These are phyloP conservation scores for Scaptodrosophila lebanonensis DNA, from an alignment of 1,140 invertebrate genomes.

Conservation along the genomic window DNA sequence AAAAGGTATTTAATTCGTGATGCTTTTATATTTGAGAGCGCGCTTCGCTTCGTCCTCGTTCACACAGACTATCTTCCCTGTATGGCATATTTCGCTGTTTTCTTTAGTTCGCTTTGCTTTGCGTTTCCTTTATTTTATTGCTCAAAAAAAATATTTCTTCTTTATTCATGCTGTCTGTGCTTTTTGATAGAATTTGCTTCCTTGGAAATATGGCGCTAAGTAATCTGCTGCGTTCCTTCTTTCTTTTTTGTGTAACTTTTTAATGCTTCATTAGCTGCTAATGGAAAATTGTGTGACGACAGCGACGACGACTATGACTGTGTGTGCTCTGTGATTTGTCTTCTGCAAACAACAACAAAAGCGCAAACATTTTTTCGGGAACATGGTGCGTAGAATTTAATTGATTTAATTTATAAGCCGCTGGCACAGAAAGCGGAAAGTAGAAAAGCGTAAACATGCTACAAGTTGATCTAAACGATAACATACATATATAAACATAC, in stretches of 20 bases:
- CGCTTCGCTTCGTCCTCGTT: slow-evolving; percentile 24
- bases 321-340: slow-evolving; percentile 19
- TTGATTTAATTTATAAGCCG: too few relatives aligned
- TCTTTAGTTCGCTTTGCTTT: slow-evolving; percentile 24
- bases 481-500: too few relatives aligned
- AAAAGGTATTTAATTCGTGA: slow-evolving; percentile 74
- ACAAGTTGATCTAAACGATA: neutral
- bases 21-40: slow-evolving; percentile 63
- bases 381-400: too few relatives aligned
- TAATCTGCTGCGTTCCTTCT: slow-evolving; percentile 13
- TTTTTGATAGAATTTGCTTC: slow-evolving; percentile 55
- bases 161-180: slow-evolving; percentile 28
- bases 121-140: slow-evolving; percentile 39
- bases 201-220: slow-evolving; percentile 65
- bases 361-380: neutral
- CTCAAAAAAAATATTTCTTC: slow-evolving; percentile 38
- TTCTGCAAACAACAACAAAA: slow-evolving; percentile 1
- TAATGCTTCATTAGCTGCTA: slow-evolving; percentile 72
- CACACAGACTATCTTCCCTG: slow-evolving; percentile 12
- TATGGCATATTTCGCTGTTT: slow-evolving; percentile 24
- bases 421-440: neutral
- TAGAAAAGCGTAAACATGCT: neutral
- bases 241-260: slow-evolving; percentile 56
- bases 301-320: slow-evolving; percentile 3
- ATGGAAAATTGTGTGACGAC: slow-evolving; percentile 61